Percentiles rank a stretch among this genome's conserved stretches.
Evolutionary conservation across 2,888 invertebrate genomes (phyloP).

Genomic region (Cactoblastis cactorum): DNA sequence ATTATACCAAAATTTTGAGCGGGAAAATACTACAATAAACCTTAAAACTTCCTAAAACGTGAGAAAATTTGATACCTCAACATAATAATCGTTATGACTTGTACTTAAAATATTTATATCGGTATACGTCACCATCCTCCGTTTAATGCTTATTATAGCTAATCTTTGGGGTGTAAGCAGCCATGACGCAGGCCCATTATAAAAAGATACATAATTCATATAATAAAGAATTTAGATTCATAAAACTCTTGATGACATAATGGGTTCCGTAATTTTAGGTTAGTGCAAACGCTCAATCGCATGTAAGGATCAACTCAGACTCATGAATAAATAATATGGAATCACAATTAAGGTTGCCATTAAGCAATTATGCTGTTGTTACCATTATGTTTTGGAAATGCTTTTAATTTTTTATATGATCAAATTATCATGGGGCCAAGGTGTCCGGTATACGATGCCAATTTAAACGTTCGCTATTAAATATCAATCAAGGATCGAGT

Average conservation of each 20-base stretch:
- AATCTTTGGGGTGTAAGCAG: slow-evolving; percentile 64
- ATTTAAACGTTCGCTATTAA: slow-evolving; percentile 61
- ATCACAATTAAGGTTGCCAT: slow-evolving; percentile 71
- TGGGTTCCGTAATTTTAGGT: slow-evolving; percentile 68
- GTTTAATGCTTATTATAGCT: slow-evolving; percentile 62
- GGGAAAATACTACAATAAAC: not conserved
- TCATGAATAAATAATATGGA: slow-evolving; percentile 76
- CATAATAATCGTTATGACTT: not conserved
- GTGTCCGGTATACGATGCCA: slow-evolving; percentile 54
- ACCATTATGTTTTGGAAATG: slow-evolving; percentile 73
- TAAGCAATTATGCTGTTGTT: slow-evolving; percentile 75
- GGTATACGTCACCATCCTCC: slow-evolving; percentile 22
- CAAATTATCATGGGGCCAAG: slow-evolving; percentile 62
- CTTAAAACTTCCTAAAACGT: not conserved
- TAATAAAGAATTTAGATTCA: slow-evolving; percentile 70
- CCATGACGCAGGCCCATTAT: slow-evolving; percentile 57
- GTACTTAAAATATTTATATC: slow-evolving; percentile 4
- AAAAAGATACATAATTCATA: slow-evolving; percentile 63
- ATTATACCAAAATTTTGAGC: not conserved
- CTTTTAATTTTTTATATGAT: slow-evolving; percentile 77
- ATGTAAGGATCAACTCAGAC: slow-evolving; percentile 56
- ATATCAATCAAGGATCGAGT: slow-evolving; percentile 61
- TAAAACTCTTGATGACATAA: slow-evolving; percentile 77
- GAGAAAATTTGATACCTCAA: not conserved
- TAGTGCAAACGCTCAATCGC: slow-evolving; percentile 55